phyloP scores from a whole-genome alignment of 2,888 invertebrate genomes.

The Drosophila villosipedis region DNA sequence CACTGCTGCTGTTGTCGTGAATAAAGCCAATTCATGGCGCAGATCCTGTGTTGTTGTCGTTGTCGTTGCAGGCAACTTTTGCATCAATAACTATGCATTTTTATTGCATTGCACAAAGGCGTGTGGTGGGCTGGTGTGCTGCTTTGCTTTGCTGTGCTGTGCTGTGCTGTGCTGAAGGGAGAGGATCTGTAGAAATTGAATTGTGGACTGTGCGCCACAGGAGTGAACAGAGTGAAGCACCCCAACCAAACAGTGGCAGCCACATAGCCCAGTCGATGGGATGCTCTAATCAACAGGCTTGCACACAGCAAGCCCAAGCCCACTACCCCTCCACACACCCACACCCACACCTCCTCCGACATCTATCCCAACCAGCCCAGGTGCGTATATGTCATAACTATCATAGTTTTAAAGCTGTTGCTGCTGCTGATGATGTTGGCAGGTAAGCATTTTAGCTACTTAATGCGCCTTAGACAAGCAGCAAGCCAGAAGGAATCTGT shows the following conservation, averaged over 20 bases:
- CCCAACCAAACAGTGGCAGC: not conserved
- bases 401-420: not conserved
- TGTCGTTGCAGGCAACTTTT: slow-evolving; percentile 34
- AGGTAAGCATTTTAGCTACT: slow-evolving; percentile 13
- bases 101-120: slow-evolving; percentile 44
- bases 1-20: slow-evolving; percentile 10
- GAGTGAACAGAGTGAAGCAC: not conserved
- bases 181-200: no score
- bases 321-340: not conserved
- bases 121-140: not conserved
- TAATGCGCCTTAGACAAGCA: not conserved
- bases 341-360: no score
- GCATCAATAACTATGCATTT: slow-evolving; percentile 62
- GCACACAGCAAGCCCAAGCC: slow-evolving; percentile 9
- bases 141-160: not conserved
- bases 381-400: slow-evolving; percentile 16
- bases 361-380: not conserved
- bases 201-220: not conserved
- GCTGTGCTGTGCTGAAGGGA: not conserved
- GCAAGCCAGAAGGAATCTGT: not conserved
- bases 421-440: not conserved
- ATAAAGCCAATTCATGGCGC: slow-evolving; percentile 19
- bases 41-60: not conserved
- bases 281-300: slow-evolving; percentile 53
- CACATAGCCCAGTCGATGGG: slow-evolving; percentile 17